Conservation (phyloP, 2,113 vertebrate species). For the Orthonyx spaldingii region DNA sequence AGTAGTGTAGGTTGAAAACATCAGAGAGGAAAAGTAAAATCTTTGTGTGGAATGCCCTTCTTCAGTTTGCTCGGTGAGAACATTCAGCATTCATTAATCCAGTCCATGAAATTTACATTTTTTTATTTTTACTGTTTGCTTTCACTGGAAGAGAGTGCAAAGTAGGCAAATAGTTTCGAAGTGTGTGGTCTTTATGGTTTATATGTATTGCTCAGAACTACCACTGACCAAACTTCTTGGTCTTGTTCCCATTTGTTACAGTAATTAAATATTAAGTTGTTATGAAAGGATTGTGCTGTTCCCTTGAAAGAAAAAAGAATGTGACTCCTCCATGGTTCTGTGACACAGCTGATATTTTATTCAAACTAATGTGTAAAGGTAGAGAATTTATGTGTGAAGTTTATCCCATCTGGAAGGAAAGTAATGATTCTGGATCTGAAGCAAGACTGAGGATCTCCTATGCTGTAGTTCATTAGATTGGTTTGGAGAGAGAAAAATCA, state of each 20-base stretch:
- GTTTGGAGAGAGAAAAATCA: neutral
- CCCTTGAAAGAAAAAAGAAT: neutral
- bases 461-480: neutral
- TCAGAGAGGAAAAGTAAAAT: neutral
- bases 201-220: constrained; percentile 24
- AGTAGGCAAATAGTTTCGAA: constrained; percentile 52
- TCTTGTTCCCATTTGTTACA: constrained; percentile 46
- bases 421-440: neutral
- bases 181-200: constrained; percentile 60
- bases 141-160: constrained; percentile 41
- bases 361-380: neutral
- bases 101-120: constrained; percentile 42
- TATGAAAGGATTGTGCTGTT: neutral
- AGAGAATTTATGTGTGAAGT: neutral
- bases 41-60: neutral
- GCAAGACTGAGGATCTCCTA: neutral
- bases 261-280: constrained; percentile 44
- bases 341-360: neutral
- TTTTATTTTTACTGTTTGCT: constrained; percentile 54
- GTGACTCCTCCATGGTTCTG: neutral
- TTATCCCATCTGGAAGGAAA: neutral
- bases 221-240: constrained; percentile 37
- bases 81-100: neutral
- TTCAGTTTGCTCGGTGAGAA: neutral
- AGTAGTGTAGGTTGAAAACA: neutral